Percentiles rank a stretch among this genome's conserved stretches.
Conservation (phyloP, 2,888 invertebrate genomes). For the Dioctria linearis region DNA sequence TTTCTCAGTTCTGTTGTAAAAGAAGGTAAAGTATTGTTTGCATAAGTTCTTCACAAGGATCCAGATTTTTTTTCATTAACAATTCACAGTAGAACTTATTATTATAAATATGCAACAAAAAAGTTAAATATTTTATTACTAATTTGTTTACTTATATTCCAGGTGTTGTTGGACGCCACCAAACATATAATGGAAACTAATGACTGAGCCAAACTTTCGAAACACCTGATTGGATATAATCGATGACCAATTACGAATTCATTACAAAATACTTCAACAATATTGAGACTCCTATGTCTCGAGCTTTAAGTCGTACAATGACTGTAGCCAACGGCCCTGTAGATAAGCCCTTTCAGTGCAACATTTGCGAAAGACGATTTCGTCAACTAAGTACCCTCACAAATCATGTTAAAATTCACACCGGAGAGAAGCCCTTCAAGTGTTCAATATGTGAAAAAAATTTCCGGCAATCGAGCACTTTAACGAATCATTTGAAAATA, state of each 20-base stretch:
- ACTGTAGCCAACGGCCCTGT: conserved; percentile 62
- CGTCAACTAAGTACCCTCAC: conserved; percentile 71
- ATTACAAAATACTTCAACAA: conserved; percentile 48
- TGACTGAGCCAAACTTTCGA: conserved; percentile 13
- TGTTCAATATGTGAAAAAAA: conserved; percentile 71
- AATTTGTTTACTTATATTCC: no score
- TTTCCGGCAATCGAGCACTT: conserved; percentile 71
- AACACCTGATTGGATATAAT: neutral
- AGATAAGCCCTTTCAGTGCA: conserved; percentile 71
- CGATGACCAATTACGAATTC: conserved; percentile 47
- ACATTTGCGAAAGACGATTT: conserved; percentile 70
- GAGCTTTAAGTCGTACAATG: conserved; percentile 56
- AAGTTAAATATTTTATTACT: no score
- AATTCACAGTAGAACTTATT: no score
- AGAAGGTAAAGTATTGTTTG: no score
- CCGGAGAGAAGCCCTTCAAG: conserved; percentile 71
- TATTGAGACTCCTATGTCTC: conserved; percentile 53
- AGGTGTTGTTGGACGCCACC: neutral
- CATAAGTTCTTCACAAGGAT: no score
- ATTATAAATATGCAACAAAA: no score
- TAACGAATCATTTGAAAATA: conserved; percentile 71
- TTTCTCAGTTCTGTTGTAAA: no score
- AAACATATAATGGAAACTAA: conserved; percentile 28
- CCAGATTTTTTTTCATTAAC: no score
- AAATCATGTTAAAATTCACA: conserved; percentile 71